Evolutionary conservation across 2,797 vertebrate genomes (phyloP).

Genomic region (Phrynocephalus forsythii): DNA sequence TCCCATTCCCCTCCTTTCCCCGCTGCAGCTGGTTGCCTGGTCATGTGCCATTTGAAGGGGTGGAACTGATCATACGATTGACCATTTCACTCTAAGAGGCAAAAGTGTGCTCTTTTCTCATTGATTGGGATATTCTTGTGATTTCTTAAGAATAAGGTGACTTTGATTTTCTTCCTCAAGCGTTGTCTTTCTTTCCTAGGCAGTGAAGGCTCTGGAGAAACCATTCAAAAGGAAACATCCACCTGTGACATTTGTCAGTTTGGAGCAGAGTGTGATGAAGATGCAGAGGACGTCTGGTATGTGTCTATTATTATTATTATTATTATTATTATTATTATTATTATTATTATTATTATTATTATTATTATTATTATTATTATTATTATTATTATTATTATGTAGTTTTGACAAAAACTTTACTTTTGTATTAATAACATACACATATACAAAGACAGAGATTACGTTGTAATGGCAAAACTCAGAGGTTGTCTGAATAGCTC

Average conservation of each 20-base stretch:
- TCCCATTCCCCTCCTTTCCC: background rate
- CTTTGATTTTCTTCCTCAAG: slow-evolving; percentile 41
- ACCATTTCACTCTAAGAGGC: background rate
- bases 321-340: no score
- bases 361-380: no score
- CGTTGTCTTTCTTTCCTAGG: slow-evolving; percentile 78
- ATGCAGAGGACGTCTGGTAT: slow-evolving; percentile 98
- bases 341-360: no score
- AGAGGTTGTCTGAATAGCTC: no score
- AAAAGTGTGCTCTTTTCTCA: background rate
- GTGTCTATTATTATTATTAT: slow-evolving; percentile 22
- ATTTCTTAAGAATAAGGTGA: background rate
- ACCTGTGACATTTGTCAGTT: slow-evolving; percentile 99
- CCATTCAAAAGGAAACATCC: slow-evolving; percentile 95
- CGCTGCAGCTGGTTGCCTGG: no score
- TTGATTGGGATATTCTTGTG: no score
- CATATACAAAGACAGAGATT: no score
- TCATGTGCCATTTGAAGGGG: background rate
- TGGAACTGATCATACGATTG: background rate
- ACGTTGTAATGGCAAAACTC: no score
- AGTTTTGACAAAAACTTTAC: slow-evolving; percentile 14
- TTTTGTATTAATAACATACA: background rate
- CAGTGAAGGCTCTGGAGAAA: slow-evolving; percentile 95
- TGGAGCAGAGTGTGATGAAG: slow-evolving; percentile 97
- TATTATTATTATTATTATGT: slow-evolving; percentile 4